Base-by-base conservation (phyloP, 2,113 vertebrate species). In the Rana temporaria region DNA sequence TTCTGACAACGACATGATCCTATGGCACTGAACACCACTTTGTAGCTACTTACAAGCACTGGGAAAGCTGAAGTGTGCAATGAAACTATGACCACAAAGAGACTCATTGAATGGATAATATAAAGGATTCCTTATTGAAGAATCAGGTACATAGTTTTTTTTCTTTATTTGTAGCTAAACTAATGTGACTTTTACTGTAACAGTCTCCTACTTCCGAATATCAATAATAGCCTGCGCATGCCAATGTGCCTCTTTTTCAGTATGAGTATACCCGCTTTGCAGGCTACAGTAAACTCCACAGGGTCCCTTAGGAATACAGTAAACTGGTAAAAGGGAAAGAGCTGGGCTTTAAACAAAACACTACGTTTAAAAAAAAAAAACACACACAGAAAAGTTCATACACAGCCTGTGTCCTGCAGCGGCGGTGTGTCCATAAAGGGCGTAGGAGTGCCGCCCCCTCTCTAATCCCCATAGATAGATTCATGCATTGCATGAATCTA, bases 11-110 rank as follows among this genome's bases (percentile, higher is more conserved):
- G 60, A 67, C 72, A 68, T 57, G 71, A 83, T 75, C 53, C 72
- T 66, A 63, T 67, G 81, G 63, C 81, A 82, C 53, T 59, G 52
- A 82, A 76, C 63, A 76, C 62, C 71, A 82, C 67, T 76, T 83
- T 83, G 62, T 67, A 83, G 72, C 81, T 83, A 76, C 72, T 67
- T 68, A 76, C 81, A 83, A 83, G 81, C 72, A 76, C 71, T 76
- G 63, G 62, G 81, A 66, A 82, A 75, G 80, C 34, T 67, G 80
- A 82, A 82, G 72, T 76, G 81, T 68, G 81, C 72, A 67, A 56
- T 68, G 72, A 75, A 75, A 75, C 81, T 68, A 57, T 64, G 59
- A 68, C 57, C 72, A 76, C 62, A 83, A 83, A 68, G 63, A 76
- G 17, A 62, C 53, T 64, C 52, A 83, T 76, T 76, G 71, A 83